Conservation (phyloP, 2,888 invertebrate species). For the Meandrusa payeni region DNA sequence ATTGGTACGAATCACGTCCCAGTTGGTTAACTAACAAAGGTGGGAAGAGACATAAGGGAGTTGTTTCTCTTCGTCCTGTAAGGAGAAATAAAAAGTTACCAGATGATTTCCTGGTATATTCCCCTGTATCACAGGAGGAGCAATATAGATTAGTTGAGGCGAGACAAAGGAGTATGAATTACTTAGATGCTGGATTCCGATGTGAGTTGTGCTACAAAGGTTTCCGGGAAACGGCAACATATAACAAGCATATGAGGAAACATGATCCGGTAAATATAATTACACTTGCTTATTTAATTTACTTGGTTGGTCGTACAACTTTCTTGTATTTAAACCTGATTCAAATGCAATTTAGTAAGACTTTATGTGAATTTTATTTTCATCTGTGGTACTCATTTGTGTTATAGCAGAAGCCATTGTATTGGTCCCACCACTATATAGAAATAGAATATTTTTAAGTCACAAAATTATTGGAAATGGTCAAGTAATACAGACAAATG, state of each 20-base stretch:
- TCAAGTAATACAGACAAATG: too few species aligned
- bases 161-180: slow-evolving; percentile 54
- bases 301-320: too few species aligned
- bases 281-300: too few species aligned
- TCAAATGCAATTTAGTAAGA: too few species aligned
- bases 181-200: slow-evolving; percentile 53
- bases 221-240: slow-evolving; percentile 51
- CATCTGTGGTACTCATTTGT: too few species aligned
- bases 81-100: slow-evolving; percentile 44
- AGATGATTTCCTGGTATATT: slow-evolving; percentile 50
- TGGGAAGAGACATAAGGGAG: slow-evolving; percentile 34
- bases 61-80: slow-evolving; percentile 36
- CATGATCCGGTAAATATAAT: slow-evolving; percentile 61
- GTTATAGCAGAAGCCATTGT: too few species aligned
- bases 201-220: slow-evolving; percentile 63
- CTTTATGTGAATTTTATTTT: too few species aligned
- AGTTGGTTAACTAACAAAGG: slow-evolving; percentile 47
- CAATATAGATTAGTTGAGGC: slow-evolving; percentile 55
- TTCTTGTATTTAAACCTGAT: too few species aligned
- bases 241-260: slow-evolving; percentile 66
- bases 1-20: slow-evolving; percentile 49
- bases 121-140: slow-evolving; percentile 56
- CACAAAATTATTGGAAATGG: too few species aligned
- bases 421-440: too few species aligned
- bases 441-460: too few species aligned